Evolutionary conservation across 2,888 invertebrate genomes (phyloP).

Genomic region (Asteroscopus sphinx): DNA sequence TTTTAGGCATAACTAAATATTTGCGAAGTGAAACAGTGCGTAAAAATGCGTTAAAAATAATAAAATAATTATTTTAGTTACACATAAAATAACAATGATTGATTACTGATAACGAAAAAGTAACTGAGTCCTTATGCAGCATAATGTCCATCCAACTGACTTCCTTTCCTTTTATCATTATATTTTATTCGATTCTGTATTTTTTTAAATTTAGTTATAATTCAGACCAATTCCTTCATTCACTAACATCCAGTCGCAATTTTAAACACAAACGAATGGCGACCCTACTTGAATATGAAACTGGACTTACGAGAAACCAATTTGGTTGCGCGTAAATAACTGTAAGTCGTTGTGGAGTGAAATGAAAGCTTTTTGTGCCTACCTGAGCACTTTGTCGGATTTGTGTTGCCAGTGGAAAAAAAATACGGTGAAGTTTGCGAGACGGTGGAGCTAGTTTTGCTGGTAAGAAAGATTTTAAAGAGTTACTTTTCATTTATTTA

Average conservation of each 20-base stretch:
- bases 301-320: conserved; percentile 58
- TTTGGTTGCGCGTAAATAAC: conserved; percentile 55
- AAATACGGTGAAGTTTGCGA: conserved; percentile 24
- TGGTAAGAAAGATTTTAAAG: conserved; percentile 16
- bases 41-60: no score
- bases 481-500: conserved; percentile 9
- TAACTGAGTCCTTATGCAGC: no score
- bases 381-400: conserved; percentile 51
- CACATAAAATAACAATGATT: no score
- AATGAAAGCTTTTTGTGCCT: conserved; percentile 57
- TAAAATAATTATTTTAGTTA: no score
- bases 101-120: no score
- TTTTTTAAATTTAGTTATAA: no score
- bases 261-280: conserved; percentile 26
- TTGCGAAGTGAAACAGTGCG: no score
- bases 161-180: no score
- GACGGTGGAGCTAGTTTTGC: conserved; percentile 28
- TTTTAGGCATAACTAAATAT: no score
- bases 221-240: no score
- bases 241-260: conserved; percentile 1
- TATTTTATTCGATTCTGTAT: no score
- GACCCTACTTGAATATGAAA: conserved; percentile 50
- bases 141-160: no score
- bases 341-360: conserved; percentile 52
- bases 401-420: conserved; percentile 46